Evolutionary conservation across 2,888 invertebrate species (phyloP).

Genomic region (Aricia artaxerxes): DNA sequence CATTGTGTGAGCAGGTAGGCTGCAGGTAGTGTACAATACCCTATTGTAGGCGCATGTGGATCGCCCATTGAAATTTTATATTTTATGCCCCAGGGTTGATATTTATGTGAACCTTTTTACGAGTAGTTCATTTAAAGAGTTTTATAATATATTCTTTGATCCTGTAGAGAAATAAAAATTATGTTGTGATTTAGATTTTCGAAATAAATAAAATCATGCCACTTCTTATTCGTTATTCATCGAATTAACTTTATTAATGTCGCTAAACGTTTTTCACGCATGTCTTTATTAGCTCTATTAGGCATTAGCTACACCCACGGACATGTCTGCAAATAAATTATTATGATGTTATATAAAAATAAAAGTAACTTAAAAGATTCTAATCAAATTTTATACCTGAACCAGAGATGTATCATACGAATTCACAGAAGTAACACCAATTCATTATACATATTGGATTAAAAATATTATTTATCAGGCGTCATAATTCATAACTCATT

Average conservation of each 20-base stretch:
- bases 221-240: neutral
- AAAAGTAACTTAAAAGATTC: neutral
- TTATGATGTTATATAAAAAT: neutral
- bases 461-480: neutral
- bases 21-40: neutral
- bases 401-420: neutral
- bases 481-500: neutral
- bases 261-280: neutral
- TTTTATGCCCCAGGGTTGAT: neutral
- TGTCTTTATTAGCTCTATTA: neutral
- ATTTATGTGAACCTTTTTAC: conserved; percentile 1
- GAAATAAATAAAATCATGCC: neutral
- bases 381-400: neutral
- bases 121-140: neutral
- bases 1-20: conserved; percentile 19
- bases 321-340: neutral
- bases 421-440: conserved; percentile 21
- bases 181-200: neutral
- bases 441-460: neutral
- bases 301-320: neutral
- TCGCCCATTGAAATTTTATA: neutral
- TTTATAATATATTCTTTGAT: neutral
- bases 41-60: conserved; percentile 10
- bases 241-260: neutral
- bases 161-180: neutral